These are phyloP conservation scores for Nannobrachium achirus DNA, from an alignment of 2,113 vertebrate genomes.

Conservation along the genomic window DNA sequence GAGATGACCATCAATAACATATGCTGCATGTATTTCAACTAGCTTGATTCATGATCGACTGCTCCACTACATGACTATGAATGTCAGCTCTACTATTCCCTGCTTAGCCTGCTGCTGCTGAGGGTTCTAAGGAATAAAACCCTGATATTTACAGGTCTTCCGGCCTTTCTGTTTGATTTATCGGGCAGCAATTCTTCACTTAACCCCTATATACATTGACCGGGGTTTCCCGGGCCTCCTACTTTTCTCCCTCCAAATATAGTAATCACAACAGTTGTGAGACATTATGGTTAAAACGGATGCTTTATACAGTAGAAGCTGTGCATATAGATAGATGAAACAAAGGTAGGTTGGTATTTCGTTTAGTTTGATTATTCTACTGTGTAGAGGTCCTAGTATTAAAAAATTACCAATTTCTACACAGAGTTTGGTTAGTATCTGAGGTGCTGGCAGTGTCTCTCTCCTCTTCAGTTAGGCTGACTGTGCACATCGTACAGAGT, in stretches of 20 bases:
- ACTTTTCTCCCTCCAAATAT: too few relatives aligned
- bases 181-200: constrained; percentile 23
- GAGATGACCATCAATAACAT: constrained; percentile 10
- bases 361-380: too few relatives aligned
- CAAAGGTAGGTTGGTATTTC: too few relatives aligned
- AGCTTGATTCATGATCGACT: background rate
- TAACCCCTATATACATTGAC: too few relatives aligned
- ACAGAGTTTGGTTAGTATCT: too few relatives aligned
- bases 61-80: background rate
- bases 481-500: constrained; percentile 61
- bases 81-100: background rate
- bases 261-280: too few relatives aligned
- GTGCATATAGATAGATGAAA: background rate
- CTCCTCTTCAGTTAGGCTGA: too few relatives aligned
- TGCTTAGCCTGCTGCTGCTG: background rate
- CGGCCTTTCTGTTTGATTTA: constrained; percentile 20
- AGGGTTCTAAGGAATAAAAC: constrained; percentile 16
- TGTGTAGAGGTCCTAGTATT: too few relatives aligned
- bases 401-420: too few relatives aligned
- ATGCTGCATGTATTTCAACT: background rate
- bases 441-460: too few relatives aligned
- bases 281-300: background rate
- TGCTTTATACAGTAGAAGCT: background rate
- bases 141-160: constrained; percentile 23
- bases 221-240: too few relatives aligned